A percentile compares a stretch with the other conserved stretches of the same genome.
These are phyloP conservation scores for Gambelia wislizenii DNA, from an alignment of 2,797 vertebrate genomes.

Conservation along the genomic window DNA sequence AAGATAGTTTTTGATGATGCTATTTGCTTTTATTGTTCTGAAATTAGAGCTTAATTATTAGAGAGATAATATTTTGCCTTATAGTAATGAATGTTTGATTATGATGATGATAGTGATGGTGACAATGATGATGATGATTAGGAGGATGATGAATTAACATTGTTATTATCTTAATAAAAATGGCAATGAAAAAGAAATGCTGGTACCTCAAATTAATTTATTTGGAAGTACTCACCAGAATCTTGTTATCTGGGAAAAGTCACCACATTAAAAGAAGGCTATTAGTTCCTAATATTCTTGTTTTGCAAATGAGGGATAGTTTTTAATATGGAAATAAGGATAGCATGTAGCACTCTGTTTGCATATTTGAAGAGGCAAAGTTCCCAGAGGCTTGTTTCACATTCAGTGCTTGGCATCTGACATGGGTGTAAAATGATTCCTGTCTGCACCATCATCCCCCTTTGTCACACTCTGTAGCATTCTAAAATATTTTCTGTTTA, in stretches of 20 bases:
- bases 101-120: too few relatives aligned
- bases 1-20: background rate
- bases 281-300: background rate
- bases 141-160: too few relatives aligned
- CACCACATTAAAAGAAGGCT: background rate
- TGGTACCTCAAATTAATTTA: background rate
- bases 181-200: background rate
- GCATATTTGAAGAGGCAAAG: background rate
- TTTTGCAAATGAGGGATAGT: background rate
- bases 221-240: background rate
- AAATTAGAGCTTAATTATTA: background rate
- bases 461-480: background rate
- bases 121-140: too few relatives aligned
- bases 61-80: background rate
- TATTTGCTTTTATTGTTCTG: background rate
- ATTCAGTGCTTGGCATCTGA: background rate
- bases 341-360: background rate
- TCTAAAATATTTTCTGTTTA: background rate
- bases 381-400: background rate
- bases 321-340: background rate
- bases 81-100: too few relatives aligned
- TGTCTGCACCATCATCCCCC: background rate
- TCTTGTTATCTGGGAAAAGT: background rate
- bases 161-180: background rate
- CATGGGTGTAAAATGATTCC: too few relatives aligned